phyloP scores from a whole-genome alignment of 2,797 vertebrate genomes.

The Trematomus bernacchii region DNA sequence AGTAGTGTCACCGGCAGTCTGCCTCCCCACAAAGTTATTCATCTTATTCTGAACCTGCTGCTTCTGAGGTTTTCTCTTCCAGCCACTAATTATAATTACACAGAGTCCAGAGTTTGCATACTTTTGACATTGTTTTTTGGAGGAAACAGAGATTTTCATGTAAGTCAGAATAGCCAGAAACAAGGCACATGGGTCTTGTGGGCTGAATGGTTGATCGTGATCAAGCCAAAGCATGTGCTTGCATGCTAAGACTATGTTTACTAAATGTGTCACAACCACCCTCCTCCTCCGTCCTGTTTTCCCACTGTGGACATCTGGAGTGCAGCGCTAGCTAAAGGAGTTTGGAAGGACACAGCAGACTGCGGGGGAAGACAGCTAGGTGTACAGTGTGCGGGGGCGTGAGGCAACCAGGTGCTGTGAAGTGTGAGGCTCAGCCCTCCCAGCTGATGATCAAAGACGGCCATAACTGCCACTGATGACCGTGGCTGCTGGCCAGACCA shows the following conservation, averaged over 20 bases:
- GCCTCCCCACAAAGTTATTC: conserved; percentile 51
- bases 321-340: conserved; percentile 57
- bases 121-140: conserved; percentile 10
- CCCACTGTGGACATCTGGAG: conserved; percentile 57
- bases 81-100: conserved; percentile 30
- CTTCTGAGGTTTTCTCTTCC: conserved; percentile 22
- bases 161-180: conserved; percentile 2
- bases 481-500: conserved; percentile 69
- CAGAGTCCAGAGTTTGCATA: conserved; percentile 15
- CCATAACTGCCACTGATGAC: conserved; percentile 71
- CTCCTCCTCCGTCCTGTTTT: conserved; percentile 12
- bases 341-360: conserved; percentile 70
- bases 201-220: not conserved
- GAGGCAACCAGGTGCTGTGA: conserved; percentile 78
- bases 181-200: not conserved
- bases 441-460: conserved; percentile 83
- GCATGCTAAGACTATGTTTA: conserved; percentile 3
- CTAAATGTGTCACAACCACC: not conserved
- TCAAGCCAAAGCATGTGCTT: conserved; percentile 2
- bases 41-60: conserved; percentile 53
- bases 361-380: conserved; percentile 51
- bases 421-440: conserved; percentile 76
- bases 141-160: conserved; percentile 14
- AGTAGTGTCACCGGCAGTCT: conserved; percentile 34
- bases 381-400: conserved; percentile 44